Evolutionary conservation across 1,140 invertebrate species (phyloP).

Genomic region (Notospermus geniculatus): DNA sequence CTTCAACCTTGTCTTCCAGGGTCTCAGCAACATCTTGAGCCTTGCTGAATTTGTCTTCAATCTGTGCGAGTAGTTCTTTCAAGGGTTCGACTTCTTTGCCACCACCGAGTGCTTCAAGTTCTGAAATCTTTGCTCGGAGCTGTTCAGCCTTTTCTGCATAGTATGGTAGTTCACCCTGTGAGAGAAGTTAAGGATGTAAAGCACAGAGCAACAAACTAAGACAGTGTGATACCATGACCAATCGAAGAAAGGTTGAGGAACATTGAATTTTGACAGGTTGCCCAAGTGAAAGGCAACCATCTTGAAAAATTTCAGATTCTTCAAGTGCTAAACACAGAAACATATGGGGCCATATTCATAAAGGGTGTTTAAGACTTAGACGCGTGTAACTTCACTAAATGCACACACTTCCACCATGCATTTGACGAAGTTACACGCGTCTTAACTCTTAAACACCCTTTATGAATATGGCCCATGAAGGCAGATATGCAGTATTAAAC

Average conservation of each 20-base stretch:
- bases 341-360: too few relatives aligned
- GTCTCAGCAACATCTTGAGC: conserved; percentile 72
- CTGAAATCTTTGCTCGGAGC: conserved; percentile 74
- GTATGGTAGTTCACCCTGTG: conserved; percentile 72
- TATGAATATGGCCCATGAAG: too few relatives aligned
- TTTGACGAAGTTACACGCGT: too few relatives aligned
- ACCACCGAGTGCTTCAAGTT: conserved; percentile 77
- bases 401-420: too few relatives aligned
- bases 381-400: too few relatives aligned
- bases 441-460: too few relatives aligned
- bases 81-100: conserved; percentile 67
- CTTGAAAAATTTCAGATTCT: neutral
- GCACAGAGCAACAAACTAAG: neutral
- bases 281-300: too few relatives aligned
- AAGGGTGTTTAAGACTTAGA: too few relatives aligned
- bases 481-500: conserved; percentile 1
- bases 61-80: conserved; percentile 64
- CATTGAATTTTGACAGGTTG: too few relatives aligned
- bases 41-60: conserved; percentile 76
- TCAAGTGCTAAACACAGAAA: neutral
- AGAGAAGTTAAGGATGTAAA: neutral
- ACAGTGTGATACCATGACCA: too few relatives aligned
- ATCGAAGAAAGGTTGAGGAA: too few relatives aligned
- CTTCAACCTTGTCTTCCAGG: conserved; percentile 72
- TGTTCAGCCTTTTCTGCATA: conserved; percentile 73